Evolutionary conservation across 2,113 vertebrate genomes (phyloP).

Genomic region (Trogon melanurus): DNA sequence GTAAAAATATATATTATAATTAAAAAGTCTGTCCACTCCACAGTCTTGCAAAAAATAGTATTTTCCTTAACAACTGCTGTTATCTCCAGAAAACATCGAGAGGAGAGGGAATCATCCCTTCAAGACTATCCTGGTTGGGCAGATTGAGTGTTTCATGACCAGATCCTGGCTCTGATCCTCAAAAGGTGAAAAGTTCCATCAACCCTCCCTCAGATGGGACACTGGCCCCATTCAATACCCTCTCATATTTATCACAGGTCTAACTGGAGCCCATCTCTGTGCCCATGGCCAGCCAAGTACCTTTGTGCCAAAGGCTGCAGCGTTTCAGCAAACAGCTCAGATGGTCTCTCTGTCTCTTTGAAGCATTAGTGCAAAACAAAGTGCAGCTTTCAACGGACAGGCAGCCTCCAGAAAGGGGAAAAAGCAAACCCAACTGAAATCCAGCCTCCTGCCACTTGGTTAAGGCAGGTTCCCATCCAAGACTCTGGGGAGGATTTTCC

Average conservation of each 20-base stretch:
- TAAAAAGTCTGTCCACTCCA: not conserved
- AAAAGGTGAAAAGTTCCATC: not conserved
- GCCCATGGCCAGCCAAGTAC: accelerated
- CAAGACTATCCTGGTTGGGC: not conserved
- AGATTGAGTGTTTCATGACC: not conserved
- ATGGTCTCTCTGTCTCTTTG: accelerated
- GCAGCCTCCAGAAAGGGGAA: not conserved
- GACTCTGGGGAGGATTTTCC: accelerated
- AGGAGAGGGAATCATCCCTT: not conserved
- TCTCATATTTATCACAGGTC: accelerated
- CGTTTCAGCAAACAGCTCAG: not conserved
- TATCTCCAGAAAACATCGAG: not conserved
- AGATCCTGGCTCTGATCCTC: not conserved
- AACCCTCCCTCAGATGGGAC: accelerated
- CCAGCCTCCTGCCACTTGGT: not conserved
- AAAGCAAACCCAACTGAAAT: not conserved
- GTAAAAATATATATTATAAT: not conserved
- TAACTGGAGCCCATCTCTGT: accelerated
- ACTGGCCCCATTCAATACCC: not conserved
- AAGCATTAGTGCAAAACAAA: not conserved
- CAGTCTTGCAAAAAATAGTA: not conserved
- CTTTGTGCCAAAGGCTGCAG: not conserved
- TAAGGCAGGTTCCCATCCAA: accelerated
- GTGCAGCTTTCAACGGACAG: not conserved
- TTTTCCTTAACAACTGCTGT: not conserved